These are phyloP conservation scores for Myotis planiceps DNA, from an alignment of 2,797 vertebrate species.

Conservation along the genomic window DNA sequence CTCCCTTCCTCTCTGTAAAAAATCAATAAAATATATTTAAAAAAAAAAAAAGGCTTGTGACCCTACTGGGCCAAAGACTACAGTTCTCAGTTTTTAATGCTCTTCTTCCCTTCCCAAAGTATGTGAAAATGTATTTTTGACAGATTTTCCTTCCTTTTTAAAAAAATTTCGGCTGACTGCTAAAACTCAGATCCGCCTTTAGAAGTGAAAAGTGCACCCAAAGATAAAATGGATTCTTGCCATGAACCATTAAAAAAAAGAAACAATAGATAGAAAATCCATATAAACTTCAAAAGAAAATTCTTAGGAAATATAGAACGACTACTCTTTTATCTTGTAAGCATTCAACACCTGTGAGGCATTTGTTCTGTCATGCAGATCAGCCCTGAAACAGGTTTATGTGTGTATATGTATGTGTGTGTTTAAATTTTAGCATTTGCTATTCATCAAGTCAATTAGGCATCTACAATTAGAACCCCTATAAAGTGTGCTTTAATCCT, in stretches of 20 bases:
- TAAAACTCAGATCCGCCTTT: constrained; percentile 47
- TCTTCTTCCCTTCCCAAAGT: background rate
- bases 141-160: constrained; percentile 67
- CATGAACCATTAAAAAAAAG: constrained; percentile 58
- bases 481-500: constrained; percentile 89
- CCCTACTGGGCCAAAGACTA: background rate
- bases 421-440: constrained; percentile 82
- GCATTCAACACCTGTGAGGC: constrained; percentile 81
- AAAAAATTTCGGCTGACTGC: constrained; percentile 38
- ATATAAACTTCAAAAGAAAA: constrained; percentile 79
- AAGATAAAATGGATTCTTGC: constrained; percentile 60
- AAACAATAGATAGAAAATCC: constrained; percentile 77
- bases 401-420: constrained; percentile 76
- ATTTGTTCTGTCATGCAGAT: constrained; percentile 84
- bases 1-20: too few relatives aligned
- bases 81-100: background rate
- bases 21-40: too few relatives aligned
- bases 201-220: constrained; percentile 59
- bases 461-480: constrained; percentile 88
- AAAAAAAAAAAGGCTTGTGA: too few relatives aligned
- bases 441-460: constrained; percentile 89
- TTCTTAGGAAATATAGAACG: constrained; percentile 73
- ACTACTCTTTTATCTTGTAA: constrained; percentile 80
- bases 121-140: constrained; percentile 57
- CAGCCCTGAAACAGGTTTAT: constrained; percentile 80